phyloP scores from a whole-genome alignment of 30 jellyfish, hydroid and myxozoan genomes.

The Hydractinia echinata region DNA sequence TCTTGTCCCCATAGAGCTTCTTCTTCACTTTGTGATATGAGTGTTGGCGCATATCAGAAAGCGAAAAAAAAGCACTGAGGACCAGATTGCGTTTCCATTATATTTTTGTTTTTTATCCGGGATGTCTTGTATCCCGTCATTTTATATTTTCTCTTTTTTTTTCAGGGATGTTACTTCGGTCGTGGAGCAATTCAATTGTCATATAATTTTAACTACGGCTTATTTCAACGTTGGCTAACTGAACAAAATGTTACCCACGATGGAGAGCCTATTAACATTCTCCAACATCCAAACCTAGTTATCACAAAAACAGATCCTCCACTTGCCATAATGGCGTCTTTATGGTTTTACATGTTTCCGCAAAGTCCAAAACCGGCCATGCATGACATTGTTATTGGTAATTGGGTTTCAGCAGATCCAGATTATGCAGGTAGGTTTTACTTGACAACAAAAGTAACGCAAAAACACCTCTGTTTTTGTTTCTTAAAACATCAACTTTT shows the following conservation, averaged over 20 bases:
- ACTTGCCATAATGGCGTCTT: slow-evolving; percentile 70
- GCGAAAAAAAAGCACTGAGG: slow-evolving; percentile 10
- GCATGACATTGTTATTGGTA: slow-evolving; percentile 91
- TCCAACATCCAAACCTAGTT: slow-evolving; percentile 70
- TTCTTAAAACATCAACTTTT: too few species aligned
- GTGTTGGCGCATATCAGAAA: too few species aligned
- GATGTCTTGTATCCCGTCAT: not conserved
- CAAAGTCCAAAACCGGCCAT: slow-evolving; percentile 92
- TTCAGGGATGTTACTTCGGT: slow-evolving; percentile 77
- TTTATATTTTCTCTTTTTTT: not conserved
- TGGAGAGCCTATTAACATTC: slow-evolving; percentile 63
- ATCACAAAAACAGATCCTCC: slow-evolving; percentile 88
- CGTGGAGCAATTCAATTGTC: slow-evolving; percentile 92
- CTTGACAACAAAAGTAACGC: too few species aligned
- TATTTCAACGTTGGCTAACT: slow-evolving; percentile 67
- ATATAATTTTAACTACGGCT: slow-evolving; percentile 76
- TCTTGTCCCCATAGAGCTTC: slow-evolving; percentile 14
- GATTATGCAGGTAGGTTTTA: slow-evolving; percentile 38
- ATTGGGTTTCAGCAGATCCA: slow-evolving; percentile 94
- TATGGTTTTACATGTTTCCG: slow-evolving; percentile 95
- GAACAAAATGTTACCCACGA: slow-evolving; percentile 58
- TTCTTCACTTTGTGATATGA: not conserved
- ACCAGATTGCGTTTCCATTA: not conserved
- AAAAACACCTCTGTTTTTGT: too few species aligned
- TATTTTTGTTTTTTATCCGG: not conserved